A percentile compares a stretch with the other conserved stretches of the same genome.
phyloP scores from a whole-genome alignment of 2,797 vertebrate species.

The Ceryle rudis region DNA sequence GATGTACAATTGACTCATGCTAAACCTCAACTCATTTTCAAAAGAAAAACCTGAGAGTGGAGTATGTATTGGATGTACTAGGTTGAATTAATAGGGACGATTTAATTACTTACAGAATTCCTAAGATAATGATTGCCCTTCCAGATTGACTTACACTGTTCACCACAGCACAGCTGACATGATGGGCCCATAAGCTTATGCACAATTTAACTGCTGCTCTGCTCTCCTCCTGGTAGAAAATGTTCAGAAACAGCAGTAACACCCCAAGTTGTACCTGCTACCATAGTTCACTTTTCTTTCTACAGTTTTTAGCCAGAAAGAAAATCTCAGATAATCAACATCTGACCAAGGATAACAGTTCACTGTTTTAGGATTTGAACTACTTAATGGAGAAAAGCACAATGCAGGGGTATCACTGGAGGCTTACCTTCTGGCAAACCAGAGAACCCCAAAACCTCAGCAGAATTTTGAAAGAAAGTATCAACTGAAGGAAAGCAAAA shows the following conservation, averaged over 20 bases:
- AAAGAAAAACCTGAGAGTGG: background rate
- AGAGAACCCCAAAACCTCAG: background rate
- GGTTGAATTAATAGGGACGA: background rate
- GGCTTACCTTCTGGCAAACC: background rate
- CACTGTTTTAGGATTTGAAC: background rate
- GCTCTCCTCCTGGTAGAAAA: background rate
- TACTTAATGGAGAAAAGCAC: background rate
- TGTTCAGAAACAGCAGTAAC: background rate
- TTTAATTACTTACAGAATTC: background rate
- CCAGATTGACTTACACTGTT: background rate
- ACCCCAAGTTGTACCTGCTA: background rate
- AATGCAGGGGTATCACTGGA: background rate
- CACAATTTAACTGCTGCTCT: background rate
- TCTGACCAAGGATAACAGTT: background rate
- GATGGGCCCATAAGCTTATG: background rate
- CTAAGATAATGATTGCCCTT: background rate
- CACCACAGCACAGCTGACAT: rapidly evolving
- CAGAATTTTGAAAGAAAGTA: background rate
- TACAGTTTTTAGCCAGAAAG: background rate
- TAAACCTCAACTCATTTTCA: background rate
- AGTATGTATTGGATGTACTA: background rate
- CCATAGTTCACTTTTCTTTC: background rate
- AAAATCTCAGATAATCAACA: background rate
- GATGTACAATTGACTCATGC: background rate
- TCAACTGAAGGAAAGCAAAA: background rate